Conservation (phyloP, 2,797 vertebrate genomes). For the Liasis olivaceus region DNA sequence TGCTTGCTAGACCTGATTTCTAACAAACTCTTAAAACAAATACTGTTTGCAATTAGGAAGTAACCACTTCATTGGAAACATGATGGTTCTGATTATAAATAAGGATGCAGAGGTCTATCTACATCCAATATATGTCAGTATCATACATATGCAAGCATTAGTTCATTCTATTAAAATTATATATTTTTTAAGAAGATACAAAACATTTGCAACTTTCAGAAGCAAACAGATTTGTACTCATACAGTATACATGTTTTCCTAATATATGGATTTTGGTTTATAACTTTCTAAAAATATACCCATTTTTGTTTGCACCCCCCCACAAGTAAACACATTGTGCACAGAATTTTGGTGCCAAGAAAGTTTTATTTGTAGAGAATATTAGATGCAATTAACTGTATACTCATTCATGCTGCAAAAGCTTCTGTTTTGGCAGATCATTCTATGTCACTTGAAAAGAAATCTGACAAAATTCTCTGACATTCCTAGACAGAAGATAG, state of each 20-base stretch:
- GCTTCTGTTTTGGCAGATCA: not conserved
- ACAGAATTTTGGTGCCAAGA: not conserved
- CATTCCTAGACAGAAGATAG: not conserved
- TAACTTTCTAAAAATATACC: not conserved
- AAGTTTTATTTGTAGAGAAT: not conserved
- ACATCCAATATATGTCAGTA: not conserved
- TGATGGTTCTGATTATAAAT: not conserved
- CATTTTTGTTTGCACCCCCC: not conserved
- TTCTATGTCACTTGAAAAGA: not conserved
- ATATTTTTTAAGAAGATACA: not conserved
- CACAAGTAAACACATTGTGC: not conserved
- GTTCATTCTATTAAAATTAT: not conserved
- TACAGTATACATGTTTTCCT: not conserved
- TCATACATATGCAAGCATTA: not conserved
- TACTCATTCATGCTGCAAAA: not conserved
- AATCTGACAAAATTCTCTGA: not conserved
- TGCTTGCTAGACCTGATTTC: not conserved
- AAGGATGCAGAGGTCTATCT: not conserved
- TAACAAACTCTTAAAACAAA: not conserved
- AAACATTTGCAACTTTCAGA: not conserved
- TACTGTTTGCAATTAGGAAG: not conserved
- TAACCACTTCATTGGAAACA: not conserved
- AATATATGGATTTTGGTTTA: not conserved
- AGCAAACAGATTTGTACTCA: not conserved
- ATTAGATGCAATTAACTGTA: not conserved